Evolutionary conservation across 2,113 vertebrate species (phyloP), one percentile per base, ranked within the genome.

Genomic region (Otocyon megalotis): DNA sequence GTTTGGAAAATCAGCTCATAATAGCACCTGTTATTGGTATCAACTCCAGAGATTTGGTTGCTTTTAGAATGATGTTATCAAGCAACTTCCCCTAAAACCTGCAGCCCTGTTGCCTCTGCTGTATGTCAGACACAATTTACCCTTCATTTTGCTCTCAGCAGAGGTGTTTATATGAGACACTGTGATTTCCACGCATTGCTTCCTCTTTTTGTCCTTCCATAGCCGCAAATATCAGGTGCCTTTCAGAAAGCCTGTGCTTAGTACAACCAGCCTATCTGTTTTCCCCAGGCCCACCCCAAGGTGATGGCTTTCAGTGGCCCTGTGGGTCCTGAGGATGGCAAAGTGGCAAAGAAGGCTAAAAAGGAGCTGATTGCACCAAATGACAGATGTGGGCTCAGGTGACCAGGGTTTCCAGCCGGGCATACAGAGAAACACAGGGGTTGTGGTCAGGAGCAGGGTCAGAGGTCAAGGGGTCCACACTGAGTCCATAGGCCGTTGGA

Each of bases 121-220:
- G 35, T 50, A 62, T 84, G 83, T 93, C 92, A 67, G 92, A 80
- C 50, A 71, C 80, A 77, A 82, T 82, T 96, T 84, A 96, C 86
- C 81, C 88, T 79, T 80, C 76, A 50, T 80, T 63, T 53, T 62
- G 20, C 54, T 96, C 83, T 90, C 95, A 83, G 93, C 86, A 91
- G 91, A 96, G 65, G 22, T 32, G 65, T 74, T 82, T 37, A 60
- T 65, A 24, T 20, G 77, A 79, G 88, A 74, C 53, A 8, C 60
- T 88, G 28, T 82, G 86, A 62, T 58, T 50, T 3, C 48, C 20
- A 13, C 1, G 20, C 88, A 6, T 48, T 65, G 74, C 80, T 67
- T 90, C n/a, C 80, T 50, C n/a, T 37, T 88, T 98, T 67, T 87
- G 43, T 96, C 80, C 77, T 90, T 88, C 79, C 48, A 62, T 48